A percentile compares a stretch with the other conserved stretches of the same genome.
phyloP scores from a whole-genome alignment of 2,888 invertebrate species.

The Toxonevra muliebris region DNA sequence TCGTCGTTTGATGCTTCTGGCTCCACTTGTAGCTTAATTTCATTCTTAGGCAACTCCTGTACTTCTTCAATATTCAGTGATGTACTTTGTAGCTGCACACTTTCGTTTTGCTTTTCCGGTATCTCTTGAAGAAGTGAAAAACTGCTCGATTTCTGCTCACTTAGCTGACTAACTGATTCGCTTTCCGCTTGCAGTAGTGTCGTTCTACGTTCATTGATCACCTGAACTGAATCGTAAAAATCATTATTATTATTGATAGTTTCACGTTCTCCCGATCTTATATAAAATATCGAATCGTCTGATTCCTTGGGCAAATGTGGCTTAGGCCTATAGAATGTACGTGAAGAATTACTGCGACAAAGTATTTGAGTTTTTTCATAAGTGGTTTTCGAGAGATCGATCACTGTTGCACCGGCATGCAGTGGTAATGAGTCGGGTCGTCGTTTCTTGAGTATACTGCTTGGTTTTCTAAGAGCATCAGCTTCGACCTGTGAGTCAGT shows the following conservation, averaged over 20 bases:
- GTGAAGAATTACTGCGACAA: conserved; percentile 62
- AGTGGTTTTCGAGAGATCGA: conserved; percentile 26
- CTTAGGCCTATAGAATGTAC: conserved; percentile 62
- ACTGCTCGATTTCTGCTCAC: conserved; percentile 53
- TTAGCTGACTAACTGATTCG: conserved; percentile 55
- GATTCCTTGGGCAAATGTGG: conserved; percentile 54
- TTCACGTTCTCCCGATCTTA: conserved; percentile 47
- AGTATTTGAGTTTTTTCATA: conserved; percentile 36
- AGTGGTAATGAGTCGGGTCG: conserved; percentile 59
- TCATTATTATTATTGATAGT: conserved; percentile 47
- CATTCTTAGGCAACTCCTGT: conserved; percentile 4
- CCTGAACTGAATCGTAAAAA: conserved; percentile 62
- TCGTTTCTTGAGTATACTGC: conserved; percentile 49
- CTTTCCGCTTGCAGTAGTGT: conserved; percentile 62
- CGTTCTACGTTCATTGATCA: conserved; percentile 62
- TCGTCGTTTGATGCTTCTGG: background rate
- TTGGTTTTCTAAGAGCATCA: conserved; percentile 29
- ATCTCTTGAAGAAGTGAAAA: conserved; percentile 37
- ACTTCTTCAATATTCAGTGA: background rate
- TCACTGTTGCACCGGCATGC: conserved; percentile 36
- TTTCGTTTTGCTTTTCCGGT: conserved; percentile 29
- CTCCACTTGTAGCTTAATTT: conserved; percentile 35
- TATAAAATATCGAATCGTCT: conserved; percentile 61
- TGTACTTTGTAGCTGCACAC: conserved; percentile 9
- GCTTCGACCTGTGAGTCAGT: conserved; percentile 32